These are phyloP conservation scores for Grammomys dolichurus DNA, from an alignment of 2,113 vertebrate species.

Conservation along the genomic window DNA sequence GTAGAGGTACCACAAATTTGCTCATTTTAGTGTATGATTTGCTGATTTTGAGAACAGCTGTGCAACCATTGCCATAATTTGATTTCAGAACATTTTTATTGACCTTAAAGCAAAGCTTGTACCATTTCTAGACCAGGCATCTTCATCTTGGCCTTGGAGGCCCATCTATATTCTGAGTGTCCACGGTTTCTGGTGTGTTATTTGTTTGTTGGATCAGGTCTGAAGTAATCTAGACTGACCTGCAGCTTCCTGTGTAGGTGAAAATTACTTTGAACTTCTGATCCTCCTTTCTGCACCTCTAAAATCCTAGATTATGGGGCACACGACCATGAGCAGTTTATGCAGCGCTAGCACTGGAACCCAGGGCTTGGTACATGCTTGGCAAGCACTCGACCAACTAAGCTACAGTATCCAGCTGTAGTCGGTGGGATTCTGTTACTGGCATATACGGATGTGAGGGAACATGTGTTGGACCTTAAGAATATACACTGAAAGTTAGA, in stretches of 20 bases:
- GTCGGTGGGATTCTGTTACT: neutral
- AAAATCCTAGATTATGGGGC: neutral
- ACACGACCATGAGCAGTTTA: neutral
- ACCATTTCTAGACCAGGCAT: accelerated
- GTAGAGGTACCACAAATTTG: neutral
- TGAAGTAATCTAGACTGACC: neutral
- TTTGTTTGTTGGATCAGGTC: neutral
- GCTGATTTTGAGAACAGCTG: neutral
- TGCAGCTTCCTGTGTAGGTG: too few species aligned
- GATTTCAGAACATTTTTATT: neutral
- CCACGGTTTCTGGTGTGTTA: neutral
- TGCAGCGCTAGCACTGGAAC: neutral
- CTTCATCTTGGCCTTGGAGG: neutral
- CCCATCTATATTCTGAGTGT: accelerated
- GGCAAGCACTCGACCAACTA: neutral
- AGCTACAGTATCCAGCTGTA: neutral
- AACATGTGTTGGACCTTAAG: neutral
- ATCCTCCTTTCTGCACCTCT: too few species aligned
- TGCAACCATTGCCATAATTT: neutral
- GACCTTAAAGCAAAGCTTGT: too few species aligned
- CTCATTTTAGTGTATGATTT: neutral
- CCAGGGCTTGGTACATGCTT: neutral
- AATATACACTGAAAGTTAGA: neutral
- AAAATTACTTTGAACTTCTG: too few species aligned
- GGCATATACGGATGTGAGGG: neutral